Conservation (phyloP, 1,140 invertebrate genomes). For the Colletes latitarsis region DNA sequence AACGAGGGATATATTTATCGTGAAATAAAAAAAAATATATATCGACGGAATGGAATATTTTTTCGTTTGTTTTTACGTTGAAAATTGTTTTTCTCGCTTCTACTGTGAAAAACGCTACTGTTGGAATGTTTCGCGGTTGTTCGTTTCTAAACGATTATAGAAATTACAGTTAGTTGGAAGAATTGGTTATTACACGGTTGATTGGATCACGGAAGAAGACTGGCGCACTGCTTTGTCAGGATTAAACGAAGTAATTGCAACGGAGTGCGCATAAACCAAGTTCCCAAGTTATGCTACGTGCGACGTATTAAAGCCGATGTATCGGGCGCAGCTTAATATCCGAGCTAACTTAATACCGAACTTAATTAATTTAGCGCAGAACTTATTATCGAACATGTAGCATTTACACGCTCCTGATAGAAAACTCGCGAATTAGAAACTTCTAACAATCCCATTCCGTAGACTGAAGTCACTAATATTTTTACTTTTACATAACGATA, state of each 20-base stretch:
- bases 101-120: too few relatives aligned
- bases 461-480: too few relatives aligned
- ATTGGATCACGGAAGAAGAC: not conserved
- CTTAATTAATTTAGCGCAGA: conserved; percentile 16
- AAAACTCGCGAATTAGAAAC: not conserved
- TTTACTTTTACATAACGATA: too few relatives aligned
- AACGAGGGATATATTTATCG: too few relatives aligned
- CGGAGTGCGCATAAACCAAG: conserved; percentile 4
- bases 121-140: not conserved
- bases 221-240: conserved; percentile 2
- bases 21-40: too few relatives aligned
- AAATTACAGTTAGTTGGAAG: not conserved
- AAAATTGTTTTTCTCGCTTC: not conserved
- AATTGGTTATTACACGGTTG: not conserved
- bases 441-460: not conserved
- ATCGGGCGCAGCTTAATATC: conserved; percentile 14
- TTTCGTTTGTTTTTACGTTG: too few relatives aligned
- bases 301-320: conserved; percentile 33
- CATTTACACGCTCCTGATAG: not conserved
- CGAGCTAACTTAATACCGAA: not conserved
- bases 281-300: conserved; percentile 20
- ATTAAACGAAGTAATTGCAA: conserved; percentile 43
- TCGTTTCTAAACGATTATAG: not conserved
- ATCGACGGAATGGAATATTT: too few relatives aligned
- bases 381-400: not conserved